These are phyloP conservation scores for Ooceraea biroi DNA, from an alignment of 1,140 invertebrate genomes.

Conservation along the genomic window DNA sequence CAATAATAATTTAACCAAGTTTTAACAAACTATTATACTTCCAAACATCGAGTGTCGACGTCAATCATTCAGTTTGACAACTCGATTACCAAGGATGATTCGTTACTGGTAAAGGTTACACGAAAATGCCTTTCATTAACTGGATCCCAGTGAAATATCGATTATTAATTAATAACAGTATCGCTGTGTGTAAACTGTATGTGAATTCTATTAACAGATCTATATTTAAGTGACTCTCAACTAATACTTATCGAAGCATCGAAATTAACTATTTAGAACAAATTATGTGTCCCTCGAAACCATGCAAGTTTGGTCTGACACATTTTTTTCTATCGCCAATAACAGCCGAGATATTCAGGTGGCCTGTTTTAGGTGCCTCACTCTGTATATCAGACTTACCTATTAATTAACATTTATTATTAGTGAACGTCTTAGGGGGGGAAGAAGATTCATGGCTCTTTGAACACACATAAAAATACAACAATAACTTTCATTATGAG, in stretches of 20 bases:
- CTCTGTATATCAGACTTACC: not conserved
- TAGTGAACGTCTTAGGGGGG: not conserved
- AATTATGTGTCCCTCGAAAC: no score
- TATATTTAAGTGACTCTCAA: not conserved
- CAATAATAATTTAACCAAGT: not conserved
- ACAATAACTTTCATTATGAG: not conserved
- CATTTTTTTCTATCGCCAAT: no score
- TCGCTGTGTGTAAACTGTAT: not conserved
- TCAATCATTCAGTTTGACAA: constrained; percentile 20
- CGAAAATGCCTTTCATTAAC: constrained; percentile 1
- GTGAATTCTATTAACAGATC: not conserved
- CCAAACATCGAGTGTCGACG: not conserved
- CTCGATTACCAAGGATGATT: not conserved
- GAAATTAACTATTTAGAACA: not conserved
- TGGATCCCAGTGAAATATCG: not conserved
- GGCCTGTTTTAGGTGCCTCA: no score
- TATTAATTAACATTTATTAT: constrained; percentile 32
- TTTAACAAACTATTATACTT: not conserved
- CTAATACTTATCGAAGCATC: not conserved
- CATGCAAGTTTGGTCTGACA: no score
- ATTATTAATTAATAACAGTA: not conserved
- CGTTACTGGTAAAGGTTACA: not conserved
- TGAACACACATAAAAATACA: not conserved
- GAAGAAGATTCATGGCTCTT: not conserved
- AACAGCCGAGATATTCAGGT: no score